A percentile compares a stretch with the other conserved stretches of the same genome.
Conservation (phyloP, 92 coral and sea anemone species). For the Epizoanthus stellaris region DNA sequence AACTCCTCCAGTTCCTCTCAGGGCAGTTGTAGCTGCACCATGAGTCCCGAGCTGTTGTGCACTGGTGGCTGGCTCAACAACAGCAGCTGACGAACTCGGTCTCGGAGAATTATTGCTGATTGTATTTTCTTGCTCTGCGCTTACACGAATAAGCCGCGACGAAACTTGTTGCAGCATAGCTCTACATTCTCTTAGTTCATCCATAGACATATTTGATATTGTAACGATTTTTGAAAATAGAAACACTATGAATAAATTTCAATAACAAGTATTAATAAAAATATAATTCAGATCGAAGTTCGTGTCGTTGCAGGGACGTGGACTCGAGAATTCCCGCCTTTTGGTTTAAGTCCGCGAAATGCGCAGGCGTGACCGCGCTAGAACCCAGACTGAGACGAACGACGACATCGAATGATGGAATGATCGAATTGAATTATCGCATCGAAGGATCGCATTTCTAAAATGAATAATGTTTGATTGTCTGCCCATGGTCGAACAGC, state of each 20-base stretch:
- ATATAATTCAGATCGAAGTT: not conserved
- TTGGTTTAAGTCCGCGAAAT: not conserved
- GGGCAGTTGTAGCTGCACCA: slow-evolving; percentile 11
- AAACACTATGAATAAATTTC: slow-evolving; percentile 5
- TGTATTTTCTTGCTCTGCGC: slow-evolving; percentile 7
- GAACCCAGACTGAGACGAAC: slow-evolving; percentile 11
- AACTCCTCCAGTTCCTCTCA: not conserved
- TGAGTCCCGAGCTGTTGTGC: slow-evolving; percentile 1
- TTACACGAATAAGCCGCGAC: slow-evolving; percentile 6
- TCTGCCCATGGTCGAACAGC: not conserved
- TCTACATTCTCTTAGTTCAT: not conserved
- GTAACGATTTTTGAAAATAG: not conserved
- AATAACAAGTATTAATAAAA: not conserved
- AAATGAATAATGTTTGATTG: not conserved
- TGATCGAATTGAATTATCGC: slow-evolving; percentile 1
- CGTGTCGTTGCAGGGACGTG: not conserved
- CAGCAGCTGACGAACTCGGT: slow-evolving; percentile 10
- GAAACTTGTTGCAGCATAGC: slow-evolving; percentile 18
- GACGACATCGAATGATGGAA: slow-evolving; percentile 2
- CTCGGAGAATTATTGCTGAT: not conserved
- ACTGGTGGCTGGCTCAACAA: slow-evolving; percentile 17
- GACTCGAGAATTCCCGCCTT: not conserved
- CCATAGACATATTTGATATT: slow-evolving; percentile 6
- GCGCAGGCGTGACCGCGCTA: slow-evolving; percentile 9
- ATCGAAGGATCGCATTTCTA: slow-evolving; percentile 8